A percentile compares a stretch with the other conserved stretches of the same genome.
Conservation (phyloP, 2,888 invertebrate genomes). For the Andricus curvator region DNA sequence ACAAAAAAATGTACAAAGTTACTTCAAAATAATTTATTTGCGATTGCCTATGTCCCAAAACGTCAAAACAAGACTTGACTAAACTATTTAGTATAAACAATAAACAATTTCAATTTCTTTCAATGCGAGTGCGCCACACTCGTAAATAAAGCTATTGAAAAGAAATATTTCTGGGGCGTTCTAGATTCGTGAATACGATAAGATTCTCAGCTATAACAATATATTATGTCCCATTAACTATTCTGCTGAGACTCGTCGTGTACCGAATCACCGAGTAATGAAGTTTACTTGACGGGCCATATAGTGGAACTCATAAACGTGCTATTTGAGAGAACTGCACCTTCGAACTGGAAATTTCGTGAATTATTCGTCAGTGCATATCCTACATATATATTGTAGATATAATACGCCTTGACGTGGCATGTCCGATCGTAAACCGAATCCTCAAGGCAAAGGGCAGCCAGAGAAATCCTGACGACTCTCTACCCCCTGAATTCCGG, state of each 20-base stretch:
- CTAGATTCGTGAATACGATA: not conserved
- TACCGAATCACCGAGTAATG: constrained; percentile 36
- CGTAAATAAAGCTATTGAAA: not conserved
- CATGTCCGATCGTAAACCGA: constrained; percentile 41
- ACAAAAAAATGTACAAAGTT: too few species aligned
- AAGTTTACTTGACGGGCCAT: constrained; percentile 35
- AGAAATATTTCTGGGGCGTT: not conserved
- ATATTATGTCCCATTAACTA: constrained; percentile 21
- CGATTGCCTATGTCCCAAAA: too few species aligned
- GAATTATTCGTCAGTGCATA: constrained; percentile 34
- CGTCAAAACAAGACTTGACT: too few species aligned
- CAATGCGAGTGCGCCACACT: too few species aligned
- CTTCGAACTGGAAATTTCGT: constrained; percentile 34
- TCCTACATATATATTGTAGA: constrained; percentile 24
- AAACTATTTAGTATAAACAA: too few species aligned
- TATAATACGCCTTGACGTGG: constrained; percentile 36
- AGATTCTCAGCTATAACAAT: constrained; percentile 16
- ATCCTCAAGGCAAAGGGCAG: constrained; percentile 20
- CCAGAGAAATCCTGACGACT: constrained; percentile 26
- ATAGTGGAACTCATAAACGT: constrained; percentile 38
- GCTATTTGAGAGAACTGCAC: constrained; percentile 33
- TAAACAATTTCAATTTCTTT: too few species aligned
- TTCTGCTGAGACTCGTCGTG: constrained; percentile 32
- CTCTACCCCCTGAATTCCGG: not conserved
- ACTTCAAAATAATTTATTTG: too few species aligned